These are phyloP conservation scores for Drosophila anomalata DNA, from an alignment of 2,888 invertebrate species.

Conservation along the genomic window DNA sequence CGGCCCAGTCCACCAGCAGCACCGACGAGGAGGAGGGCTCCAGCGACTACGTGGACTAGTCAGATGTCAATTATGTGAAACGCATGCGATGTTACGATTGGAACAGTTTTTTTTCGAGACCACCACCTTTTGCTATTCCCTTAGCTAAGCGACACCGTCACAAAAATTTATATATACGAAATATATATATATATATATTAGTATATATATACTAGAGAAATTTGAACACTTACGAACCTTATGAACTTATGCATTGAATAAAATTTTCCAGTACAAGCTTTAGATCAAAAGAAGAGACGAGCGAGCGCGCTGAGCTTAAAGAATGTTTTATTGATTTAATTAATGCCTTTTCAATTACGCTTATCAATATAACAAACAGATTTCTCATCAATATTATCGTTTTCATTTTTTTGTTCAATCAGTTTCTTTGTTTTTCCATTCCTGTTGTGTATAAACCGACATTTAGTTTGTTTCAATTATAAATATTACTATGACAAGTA, in stretches of 20 bases:
- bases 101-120: conserved; percentile 32
- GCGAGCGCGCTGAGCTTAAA: conserved; percentile 59
- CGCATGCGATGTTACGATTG: conserved; percentile 2
- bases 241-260: conserved; percentile 50
- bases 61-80: conserved; percentile 32
- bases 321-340: conserved; percentile 77
- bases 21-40: conserved; percentile 85
- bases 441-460: conserved; percentile 45
- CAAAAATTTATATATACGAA: conserved; percentile 48
- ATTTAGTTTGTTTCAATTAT: conserved; percentile 64
- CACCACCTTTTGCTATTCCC: conserved; percentile 38
- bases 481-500: conserved; percentile 75
- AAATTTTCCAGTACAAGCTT: conserved; percentile 52
- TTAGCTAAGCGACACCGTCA: conserved; percentile 48
- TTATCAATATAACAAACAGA: conserved; percentile 79
- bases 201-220: conserved; percentile 28
- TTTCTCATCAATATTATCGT: conserved; percentile 53
- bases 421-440: conserved; percentile 29
- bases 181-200: conserved; percentile 28
- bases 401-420: conserved; percentile 47
- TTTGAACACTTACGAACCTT: conserved; percentile 36
- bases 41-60: conserved; percentile 83
- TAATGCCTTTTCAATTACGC: conserved; percentile 70
- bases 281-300: conserved; percentile 21
- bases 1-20: conserved; percentile 81